Evolutionary conservation across 2,797 vertebrate species (phyloP), one percentile per base, ranked within the genome.

Genomic region (Heteromormyrus szaboi): DNA sequence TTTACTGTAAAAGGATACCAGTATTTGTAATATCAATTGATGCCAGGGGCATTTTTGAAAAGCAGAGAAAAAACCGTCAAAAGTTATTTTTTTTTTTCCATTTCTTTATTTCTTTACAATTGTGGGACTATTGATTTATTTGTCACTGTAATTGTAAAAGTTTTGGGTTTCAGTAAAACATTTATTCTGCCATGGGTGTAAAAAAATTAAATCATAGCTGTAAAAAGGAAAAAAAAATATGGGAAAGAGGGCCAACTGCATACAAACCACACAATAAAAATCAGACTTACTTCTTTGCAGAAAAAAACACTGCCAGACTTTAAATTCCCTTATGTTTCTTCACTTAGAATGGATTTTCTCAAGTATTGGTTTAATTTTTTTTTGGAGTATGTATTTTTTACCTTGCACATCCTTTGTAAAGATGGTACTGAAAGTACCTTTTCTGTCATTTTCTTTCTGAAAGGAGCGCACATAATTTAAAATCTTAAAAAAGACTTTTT

Each of bases 1-100:
- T 97, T 97, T 96, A 96, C 96, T 97, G 97, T 97, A 97, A 96
- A 97, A 97, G 96, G 97, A 96, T 96, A 96, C 96, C 96, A 96
- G 97, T 97, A 96, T 96, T 97, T 98, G 97, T 99, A 97, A 97
- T 96, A 96, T 97, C 97, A 90, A 96, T 96, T 96, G 97, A 96
- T 97, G 96, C 97, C 96, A 97, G 97, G 91, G 97, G 97, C 97
- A 97, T 97, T 97, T 96, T 96, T 96, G 95, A 97, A 97, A 96
- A 97, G 93, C 94, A 96, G 94, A 96, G 96, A 95, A 96, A 97
- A 95, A 94, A 93, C 92, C 91, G 8, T 62, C 56, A 59, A 22
- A 59, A 2, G 54, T 56, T 56, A 22, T 41, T 41, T 53, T 91
- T 90, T 90, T 90, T 51, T 86, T 56, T 41, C 25, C 96, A 96